Conservation (phyloP, 23 tunicate species). For the Oikopleura vanhoeffeni region DNA sequence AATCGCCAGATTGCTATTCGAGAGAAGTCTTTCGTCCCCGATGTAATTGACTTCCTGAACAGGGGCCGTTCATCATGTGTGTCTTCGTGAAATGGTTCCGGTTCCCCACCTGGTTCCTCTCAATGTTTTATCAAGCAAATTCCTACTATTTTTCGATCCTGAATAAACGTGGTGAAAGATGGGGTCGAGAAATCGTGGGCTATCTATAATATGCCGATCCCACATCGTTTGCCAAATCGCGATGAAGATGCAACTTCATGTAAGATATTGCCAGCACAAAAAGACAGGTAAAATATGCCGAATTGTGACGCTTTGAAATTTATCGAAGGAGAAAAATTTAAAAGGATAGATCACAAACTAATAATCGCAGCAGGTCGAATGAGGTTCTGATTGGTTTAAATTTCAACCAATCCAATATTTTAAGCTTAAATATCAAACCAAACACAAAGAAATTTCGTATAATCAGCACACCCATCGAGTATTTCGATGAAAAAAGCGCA, state of each 20-base stretch:
- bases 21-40: not conserved
- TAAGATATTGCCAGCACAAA: not conserved
- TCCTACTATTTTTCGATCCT: not conserved
- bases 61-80: too few species aligned
- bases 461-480: too few species aligned
- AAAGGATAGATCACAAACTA: too few species aligned
- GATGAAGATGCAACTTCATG: not conserved
- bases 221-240: not conserved
- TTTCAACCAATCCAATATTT: too few species aligned
- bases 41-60: not conserved
- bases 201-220: not conserved
- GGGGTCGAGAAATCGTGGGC: not conserved
- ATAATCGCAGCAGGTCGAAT: too few species aligned
- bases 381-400: too few species aligned
- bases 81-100: not conserved
- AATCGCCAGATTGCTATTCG: not conserved
- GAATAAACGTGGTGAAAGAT: not conserved
- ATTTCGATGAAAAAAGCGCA: too few species aligned
- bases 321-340: too few species aligned
- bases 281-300: not conserved
- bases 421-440: too few species aligned
- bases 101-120: not conserved
- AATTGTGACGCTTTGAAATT: too few species aligned
- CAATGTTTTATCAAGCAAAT: not conserved
- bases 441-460: too few species aligned